Evolutionary conservation across 2,888 invertebrate genomes (phyloP).

Genomic region (Phaonia tiefii): DNA sequence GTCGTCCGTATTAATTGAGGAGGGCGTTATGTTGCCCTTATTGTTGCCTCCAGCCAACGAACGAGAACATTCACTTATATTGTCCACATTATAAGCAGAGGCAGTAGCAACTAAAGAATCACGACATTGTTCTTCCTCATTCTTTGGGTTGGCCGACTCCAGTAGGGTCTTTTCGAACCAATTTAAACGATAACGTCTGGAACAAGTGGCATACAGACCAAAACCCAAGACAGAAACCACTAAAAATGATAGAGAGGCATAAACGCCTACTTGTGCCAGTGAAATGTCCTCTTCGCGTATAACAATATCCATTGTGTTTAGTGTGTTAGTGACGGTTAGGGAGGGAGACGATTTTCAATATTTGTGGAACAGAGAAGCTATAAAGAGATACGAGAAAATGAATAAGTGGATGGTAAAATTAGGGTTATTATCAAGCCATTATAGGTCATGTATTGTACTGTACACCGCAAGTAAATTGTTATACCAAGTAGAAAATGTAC

Average conservation of each 20-base stretch:
- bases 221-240: conserved; percentile 81
- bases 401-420: conserved; percentile 36
- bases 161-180: conserved; percentile 84
- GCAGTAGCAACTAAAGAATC: conserved; percentile 80
- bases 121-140: conserved; percentile 80
- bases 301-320: conserved; percentile 77
- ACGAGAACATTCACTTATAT: conserved; percentile 79
- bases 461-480: too few species aligned
- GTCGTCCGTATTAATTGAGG: conserved; percentile 79
- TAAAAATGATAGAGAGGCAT: conserved; percentile 81
- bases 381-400: conserved; percentile 27
- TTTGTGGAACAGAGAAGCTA: conserved; percentile 3
- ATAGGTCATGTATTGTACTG: too few species aligned
- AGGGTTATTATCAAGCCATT: too few species aligned
- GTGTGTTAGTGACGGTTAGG: too few species aligned
- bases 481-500: too few species aligned
- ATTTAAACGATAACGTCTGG: conserved; percentile 82
- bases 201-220: conserved; percentile 82
- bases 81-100: conserved; percentile 79
- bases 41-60: conserved; percentile 70
- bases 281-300: conserved; percentile 80
- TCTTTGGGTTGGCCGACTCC: conserved; percentile 81
- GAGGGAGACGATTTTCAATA: neutral
- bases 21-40: conserved; percentile 79
- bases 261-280: conserved; percentile 80